Conservation (phyloP, 2,113 vertebrate genomes). For the Chitala chitala region DNA sequence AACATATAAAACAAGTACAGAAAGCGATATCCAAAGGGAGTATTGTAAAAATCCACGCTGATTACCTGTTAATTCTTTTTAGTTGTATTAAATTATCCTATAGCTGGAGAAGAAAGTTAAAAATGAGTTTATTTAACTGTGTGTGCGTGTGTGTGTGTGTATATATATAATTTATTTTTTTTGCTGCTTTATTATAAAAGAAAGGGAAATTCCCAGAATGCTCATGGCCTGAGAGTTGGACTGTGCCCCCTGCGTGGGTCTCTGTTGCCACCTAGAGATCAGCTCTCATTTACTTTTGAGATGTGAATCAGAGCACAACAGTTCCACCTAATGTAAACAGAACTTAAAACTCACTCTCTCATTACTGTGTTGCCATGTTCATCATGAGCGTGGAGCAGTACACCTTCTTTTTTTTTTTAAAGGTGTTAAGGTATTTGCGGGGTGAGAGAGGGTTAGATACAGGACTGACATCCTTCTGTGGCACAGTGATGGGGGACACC, state of each 20-base stretch:
- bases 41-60: constrained; percentile 54
- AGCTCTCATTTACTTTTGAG: background rate
- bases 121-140: constrained; percentile 38
- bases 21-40: constrained; percentile 48
- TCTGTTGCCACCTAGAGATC: constrained; percentile 54
- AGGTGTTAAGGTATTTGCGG: too few relatives aligned
- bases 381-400: too few relatives aligned
- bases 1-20: too few relatives aligned
- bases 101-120: constrained; percentile 36
- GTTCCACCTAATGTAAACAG: constrained; percentile 26
- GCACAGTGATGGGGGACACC: too few relatives aligned
- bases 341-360: too few relatives aligned
- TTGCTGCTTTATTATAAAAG: constrained; percentile 42
- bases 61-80: constrained; percentile 55
- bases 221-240: constrained; percentile 18
- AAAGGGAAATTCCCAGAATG: background rate
- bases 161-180: constrained; percentile 48
- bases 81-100: constrained; percentile 53
- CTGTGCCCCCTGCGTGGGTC: constrained; percentile 26
- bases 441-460: too few relatives aligned
- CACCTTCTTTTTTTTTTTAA: too few relatives aligned
- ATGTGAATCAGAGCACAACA: background rate
- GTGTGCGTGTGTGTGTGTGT: too few relatives aligned
- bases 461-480: too few relatives aligned
- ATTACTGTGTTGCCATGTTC: too few relatives aligned